Evolutionary conservation across 2,888 invertebrate genomes (phyloP).

Genomic region (Caenorhabditis virilis): DNA sequence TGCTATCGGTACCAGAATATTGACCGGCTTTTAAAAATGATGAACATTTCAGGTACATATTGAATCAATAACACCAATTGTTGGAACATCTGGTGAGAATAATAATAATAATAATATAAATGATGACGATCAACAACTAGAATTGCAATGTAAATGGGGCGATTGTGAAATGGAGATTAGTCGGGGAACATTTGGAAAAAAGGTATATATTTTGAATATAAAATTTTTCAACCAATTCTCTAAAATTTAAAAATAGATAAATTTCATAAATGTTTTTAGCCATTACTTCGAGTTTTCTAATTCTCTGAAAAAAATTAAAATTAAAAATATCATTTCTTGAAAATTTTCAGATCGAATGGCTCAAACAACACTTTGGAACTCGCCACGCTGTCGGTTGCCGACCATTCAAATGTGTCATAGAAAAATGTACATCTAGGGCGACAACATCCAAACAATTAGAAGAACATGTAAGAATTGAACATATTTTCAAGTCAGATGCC

Average conservation of each 20-base stretch:
- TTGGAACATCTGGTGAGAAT: too few species aligned
- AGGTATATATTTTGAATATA: background rate
- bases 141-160: background rate
- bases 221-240: background rate
- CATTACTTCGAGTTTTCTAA: too few species aligned
- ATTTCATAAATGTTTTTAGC: too few species aligned
- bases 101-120: background rate
- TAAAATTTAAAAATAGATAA: too few species aligned
- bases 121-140: background rate
- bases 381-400: background rate
- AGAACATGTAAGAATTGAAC: background rate
- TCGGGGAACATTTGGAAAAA: background rate
- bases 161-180: conserved; percentile 1
- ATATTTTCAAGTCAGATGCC: too few species aligned
- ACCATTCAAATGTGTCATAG: background rate
- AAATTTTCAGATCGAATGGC: background rate
- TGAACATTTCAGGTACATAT: too few species aligned
- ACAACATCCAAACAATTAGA: background rate
- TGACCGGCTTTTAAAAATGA: too few species aligned
- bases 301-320: background rate
- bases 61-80: too few species aligned
- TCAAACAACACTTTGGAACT: background rate
- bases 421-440: background rate
- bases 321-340: background rate
- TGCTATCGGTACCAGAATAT: background rate